Conservation (phyloP, 2,797 vertebrate genomes). For the Mionectes olivaceus region DNA sequence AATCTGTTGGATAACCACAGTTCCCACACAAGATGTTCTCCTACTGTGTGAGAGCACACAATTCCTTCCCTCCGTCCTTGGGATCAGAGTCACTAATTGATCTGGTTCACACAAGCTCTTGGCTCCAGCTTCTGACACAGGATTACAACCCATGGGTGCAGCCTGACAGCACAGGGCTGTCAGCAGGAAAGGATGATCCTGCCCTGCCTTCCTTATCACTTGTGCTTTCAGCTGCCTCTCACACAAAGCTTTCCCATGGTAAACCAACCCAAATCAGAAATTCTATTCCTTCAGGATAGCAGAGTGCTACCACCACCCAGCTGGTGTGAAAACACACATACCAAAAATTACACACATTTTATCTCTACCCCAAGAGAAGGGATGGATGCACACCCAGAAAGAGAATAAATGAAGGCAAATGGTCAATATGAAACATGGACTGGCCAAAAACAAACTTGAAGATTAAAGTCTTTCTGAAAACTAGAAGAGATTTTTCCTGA, state of each 20-base stretch:
- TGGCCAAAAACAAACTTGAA: background rate
- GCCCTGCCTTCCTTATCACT: background rate
- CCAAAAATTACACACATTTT: background rate
- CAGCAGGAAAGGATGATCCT: background rate
- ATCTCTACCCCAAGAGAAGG: background rate
- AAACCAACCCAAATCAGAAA: background rate
- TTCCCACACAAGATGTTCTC: background rate
- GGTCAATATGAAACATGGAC: fast-evolving
- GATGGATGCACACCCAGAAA: background rate
- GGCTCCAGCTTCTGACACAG: background rate
- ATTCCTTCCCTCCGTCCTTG: background rate
- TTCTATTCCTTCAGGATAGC: background rate
- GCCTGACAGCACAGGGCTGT: background rate
- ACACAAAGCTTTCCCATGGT: background rate
- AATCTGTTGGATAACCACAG: background rate
- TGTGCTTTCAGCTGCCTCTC: background rate
- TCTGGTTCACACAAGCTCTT: background rate
- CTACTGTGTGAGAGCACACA: background rate
- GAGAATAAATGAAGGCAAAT: background rate
- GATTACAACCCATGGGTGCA: background rate
- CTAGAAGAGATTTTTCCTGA: background rate
- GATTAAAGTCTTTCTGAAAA: background rate
- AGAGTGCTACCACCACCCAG: background rate
- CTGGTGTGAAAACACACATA: background rate
- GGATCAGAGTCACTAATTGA: background rate